phyloP scores from a whole-genome alignment of 2,113 vertebrate genomes.

The Pomatorhinus ruficollis region DNA sequence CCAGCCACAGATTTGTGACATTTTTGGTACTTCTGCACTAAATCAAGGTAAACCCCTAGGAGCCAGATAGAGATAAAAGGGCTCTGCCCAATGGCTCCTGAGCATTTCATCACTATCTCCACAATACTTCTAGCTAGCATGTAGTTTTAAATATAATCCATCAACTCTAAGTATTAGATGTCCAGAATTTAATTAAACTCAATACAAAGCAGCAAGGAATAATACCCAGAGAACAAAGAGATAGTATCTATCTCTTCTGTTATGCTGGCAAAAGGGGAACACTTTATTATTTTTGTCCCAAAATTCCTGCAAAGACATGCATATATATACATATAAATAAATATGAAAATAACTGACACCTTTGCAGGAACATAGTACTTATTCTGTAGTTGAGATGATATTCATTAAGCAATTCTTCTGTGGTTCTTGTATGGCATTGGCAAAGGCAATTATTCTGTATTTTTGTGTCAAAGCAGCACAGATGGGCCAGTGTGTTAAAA shows the following conservation, averaged over 20 bases:
- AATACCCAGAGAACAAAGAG: conserved; percentile 7
- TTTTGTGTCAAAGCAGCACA: background rate
- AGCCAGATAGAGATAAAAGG: background rate
- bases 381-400: background rate
- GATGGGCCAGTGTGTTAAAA: background rate
- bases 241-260: background rate
- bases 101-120: background rate
- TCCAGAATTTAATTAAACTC: conserved; percentile 38
- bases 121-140: background rate
- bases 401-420: background rate
- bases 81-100: background rate
- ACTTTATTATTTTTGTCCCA: background rate
- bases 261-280: background rate
- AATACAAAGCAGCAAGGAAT: background rate
- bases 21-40: background rate
- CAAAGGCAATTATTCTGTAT: background rate
- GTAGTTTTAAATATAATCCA: background rate
- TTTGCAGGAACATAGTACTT: background rate
- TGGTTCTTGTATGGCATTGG: fast-evolving
- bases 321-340: background rate
- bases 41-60: background rate
- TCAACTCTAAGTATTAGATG: background rate
- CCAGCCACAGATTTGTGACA: background rate
- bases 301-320: background rate
- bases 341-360: background rate